Evolutionary conservation across 2,113 vertebrate genomes (phyloP), one percentile per base, ranked within the genome.

Genomic region (Grammomys surdaster): DNA sequence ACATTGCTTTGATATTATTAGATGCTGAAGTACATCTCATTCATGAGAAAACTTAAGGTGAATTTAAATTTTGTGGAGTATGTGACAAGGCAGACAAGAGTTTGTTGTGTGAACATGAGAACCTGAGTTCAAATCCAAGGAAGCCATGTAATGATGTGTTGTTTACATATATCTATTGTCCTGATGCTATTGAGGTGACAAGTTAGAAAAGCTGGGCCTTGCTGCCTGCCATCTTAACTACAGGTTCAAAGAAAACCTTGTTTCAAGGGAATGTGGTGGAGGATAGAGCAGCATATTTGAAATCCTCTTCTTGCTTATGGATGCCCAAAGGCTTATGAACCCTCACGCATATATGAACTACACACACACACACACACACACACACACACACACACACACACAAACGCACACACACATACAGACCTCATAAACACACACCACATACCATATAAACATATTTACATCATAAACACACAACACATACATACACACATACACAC

Each of bases 41-140:
- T 96, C 80, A 51, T 82, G 36, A 93, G 1, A 89, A 84, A 96
- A 87, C 0, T 81, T 87, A 81, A 95, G 70, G 14, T 88, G 9
- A 63, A 31, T 63, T 63, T 84, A 63, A 43, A 19, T 28, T 43
- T 40, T 43, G 24, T 17, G 24, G 24, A 26, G 22, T 1, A 84
- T 84, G 36, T 16, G 7, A 84, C 2, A 14, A 63, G 22, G 36
- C 60, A 82, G 22, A n/a, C 12, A 82, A 82, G 1, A 96, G 28
- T 48, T 67, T 65, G 17, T 20, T 85, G 9, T 85, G 11, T 67
- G 46, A 65, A 4, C 26, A 33, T 67, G 16, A 28, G 4, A 19
- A 3, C 28, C 4, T 22, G 28, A 86, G 43, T 86, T 67, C 9
- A 48, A 67, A 67, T 67, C 63, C 2, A 19, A 11, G 8, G 2